These are phyloP conservation scores for Rosalia funebris DNA, from an alignment of 2,888 invertebrate genomes.

Conservation along the genomic window DNA sequence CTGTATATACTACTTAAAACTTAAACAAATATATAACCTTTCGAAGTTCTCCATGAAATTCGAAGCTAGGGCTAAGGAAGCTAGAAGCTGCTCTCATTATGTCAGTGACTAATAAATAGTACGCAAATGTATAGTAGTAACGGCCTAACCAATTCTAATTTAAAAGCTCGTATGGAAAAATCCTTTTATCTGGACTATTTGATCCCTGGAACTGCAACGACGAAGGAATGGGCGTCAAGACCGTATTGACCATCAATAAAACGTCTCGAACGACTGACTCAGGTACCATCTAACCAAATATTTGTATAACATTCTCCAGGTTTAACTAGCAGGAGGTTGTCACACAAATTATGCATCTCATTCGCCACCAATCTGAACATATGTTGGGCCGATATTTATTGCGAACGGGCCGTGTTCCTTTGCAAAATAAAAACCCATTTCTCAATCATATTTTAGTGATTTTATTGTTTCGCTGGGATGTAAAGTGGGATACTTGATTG, in stretches of 20 bases:
- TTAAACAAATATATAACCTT: too few species aligned
- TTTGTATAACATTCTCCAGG: constrained; percentile 29
- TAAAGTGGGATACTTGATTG: constrained; percentile 65
- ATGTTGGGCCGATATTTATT: constrained; percentile 61
- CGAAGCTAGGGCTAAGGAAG: too few species aligned
- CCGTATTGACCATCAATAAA: neutral
- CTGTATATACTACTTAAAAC: too few species aligned
- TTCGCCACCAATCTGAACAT: constrained; percentile 43
- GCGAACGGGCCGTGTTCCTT: constrained; percentile 58
- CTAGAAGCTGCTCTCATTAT: too few species aligned
- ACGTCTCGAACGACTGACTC: constrained; percentile 29
- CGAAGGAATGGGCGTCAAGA: neutral
- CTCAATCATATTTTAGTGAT: constrained; percentile 66
- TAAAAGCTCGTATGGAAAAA: too few species aligned
- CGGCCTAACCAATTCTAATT: too few species aligned
- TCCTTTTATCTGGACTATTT: too few species aligned
- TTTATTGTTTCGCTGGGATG: constrained; percentile 65
- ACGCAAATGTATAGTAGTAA: too few species aligned
- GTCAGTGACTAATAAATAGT: too few species aligned
- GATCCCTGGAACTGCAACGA: too few species aligned
- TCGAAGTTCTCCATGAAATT: too few species aligned
- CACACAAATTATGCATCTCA: constrained; percentile 37
- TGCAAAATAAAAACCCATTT: constrained; percentile 62
- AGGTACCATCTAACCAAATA: constrained; percentile 38
- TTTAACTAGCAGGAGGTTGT: constrained; percentile 35